phyloP scores from a whole-genome alignment of 1,140 invertebrate genomes.

The Pachyrhynchus sulphureomaculatus region DNA sequence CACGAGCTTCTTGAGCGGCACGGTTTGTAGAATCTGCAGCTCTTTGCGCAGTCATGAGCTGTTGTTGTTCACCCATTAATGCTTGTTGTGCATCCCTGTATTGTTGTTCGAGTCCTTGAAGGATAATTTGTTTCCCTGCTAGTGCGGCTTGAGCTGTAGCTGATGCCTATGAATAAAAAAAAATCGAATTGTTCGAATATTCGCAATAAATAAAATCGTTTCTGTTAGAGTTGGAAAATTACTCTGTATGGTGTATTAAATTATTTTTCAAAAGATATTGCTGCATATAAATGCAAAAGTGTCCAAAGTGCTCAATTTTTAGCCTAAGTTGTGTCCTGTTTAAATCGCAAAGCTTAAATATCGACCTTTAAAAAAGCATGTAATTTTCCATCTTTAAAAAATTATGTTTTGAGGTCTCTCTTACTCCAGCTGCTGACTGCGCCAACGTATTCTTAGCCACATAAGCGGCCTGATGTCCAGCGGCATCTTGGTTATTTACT shows the following conservation, averaged over 20 bases:
- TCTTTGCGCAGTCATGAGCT: conserved; percentile 66
- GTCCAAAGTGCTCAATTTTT: too few relatives aligned
- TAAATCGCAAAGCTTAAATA: too few relatives aligned
- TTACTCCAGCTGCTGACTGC: conserved; percentile 65
- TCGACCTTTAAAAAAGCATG: too few relatives aligned
- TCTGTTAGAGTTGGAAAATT: too few relatives aligned
- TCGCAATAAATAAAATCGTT: too few relatives aligned
- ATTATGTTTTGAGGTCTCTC: conserved; percentile 12
- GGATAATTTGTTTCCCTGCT: conserved; percentile 63
- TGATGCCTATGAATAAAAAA: conserved; percentile 50
- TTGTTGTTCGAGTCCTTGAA: conserved; percentile 66
- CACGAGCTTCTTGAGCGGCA: conserved; percentile 65
- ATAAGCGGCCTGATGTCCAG: conserved; percentile 67
- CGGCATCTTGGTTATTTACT: conserved; percentile 63
- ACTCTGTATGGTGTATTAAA: too few relatives aligned
- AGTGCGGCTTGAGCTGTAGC: conserved; percentile 69
- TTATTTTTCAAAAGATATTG: too few relatives aligned
- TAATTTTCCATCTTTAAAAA: too few relatives aligned
- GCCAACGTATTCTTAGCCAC: conserved; percentile 70
- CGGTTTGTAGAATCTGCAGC: conserved; percentile 63
- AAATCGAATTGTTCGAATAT: too few relatives aligned
- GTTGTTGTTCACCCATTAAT: conserved; percentile 64
- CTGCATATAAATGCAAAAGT: too few relatives aligned
- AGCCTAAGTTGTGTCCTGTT: too few relatives aligned
- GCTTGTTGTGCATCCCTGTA: conserved; percentile 63